Conservation (phyloP, 2,888 invertebrate species). For the Leptura quadrifasciata region DNA sequence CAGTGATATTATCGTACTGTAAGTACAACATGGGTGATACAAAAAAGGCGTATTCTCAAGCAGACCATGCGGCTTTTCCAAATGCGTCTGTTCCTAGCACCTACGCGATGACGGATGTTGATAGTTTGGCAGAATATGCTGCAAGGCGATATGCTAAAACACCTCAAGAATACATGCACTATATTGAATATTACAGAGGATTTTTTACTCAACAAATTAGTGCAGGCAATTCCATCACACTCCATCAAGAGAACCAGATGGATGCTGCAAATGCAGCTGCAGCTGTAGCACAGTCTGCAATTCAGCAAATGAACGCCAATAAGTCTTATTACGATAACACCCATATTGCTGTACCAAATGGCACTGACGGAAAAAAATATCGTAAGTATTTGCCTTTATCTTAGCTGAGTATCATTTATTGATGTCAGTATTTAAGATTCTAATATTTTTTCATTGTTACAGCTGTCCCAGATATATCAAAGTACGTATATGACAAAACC, state of each 20-base stretch:
- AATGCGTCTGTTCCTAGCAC: conserved; percentile 72
- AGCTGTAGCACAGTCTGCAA: conserved; percentile 92
- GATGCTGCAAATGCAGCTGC: conserved; percentile 90
- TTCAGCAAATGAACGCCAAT: conserved; percentile 79
- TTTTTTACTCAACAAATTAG: conserved; percentile 82
- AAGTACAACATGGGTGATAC: conserved; percentile 76
- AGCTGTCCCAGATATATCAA: conserved; percentile 90
- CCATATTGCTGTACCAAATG: conserved; percentile 75
- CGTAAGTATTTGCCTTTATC: conserved; percentile 72
- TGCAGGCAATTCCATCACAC: conserved; percentile 76
- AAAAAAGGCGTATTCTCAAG: conserved; percentile 72
- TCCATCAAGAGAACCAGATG: conserved; percentile 78
- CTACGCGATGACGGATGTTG: conserved; percentile 81
- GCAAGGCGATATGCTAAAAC: conserved; percentile 85
- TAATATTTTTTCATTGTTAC: conserved; percentile 55
- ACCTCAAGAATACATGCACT: conserved; percentile 82
- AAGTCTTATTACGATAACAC: conserved; percentile 73
- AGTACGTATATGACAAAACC: conserved; percentile 94
- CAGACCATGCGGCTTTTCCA: conserved; percentile 71
- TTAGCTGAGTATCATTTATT: too few species aligned
- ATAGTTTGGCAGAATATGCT: conserved; percentile 85
- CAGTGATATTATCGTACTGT: conserved; percentile 77
- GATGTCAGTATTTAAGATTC: too few species aligned
- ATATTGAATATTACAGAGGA: conserved; percentile 83
- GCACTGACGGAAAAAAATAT: conserved; percentile 82